Base-by-base conservation (phyloP, 37 sponge, comb jelly and placozoan species). In the Eunapius fragilis region DNA sequence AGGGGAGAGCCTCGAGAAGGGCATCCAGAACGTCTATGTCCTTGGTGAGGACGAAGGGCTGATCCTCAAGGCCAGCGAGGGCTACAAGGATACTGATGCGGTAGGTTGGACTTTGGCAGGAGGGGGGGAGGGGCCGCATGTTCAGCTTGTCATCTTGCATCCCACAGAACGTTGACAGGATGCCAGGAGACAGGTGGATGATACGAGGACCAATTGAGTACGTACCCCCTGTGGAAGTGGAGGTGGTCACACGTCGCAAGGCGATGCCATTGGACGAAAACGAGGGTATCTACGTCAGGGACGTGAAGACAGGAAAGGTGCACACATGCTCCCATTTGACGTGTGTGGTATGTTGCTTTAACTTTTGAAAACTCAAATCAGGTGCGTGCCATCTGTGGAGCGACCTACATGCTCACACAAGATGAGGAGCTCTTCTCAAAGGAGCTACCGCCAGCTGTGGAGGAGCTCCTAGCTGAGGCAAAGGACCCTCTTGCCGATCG, bases 121-220 rank as follows among this genome's bases (percentile, higher is more conserved):
- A 6, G 58, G 11, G 12, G 72, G 49, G 25, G 31, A 6, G 77
- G 13, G 28, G 33, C 3, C 28, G n/a, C 7, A 23, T 22, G 13
- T 2, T 30, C 2, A 48, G n/a, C n/a, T n/a, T n/a, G n/a, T n/a
- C n/a, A n/a, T n/a, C n/a, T n/a, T n/a, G n/a, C n/a, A n/a, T n/a
- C 1, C 10, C 41, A 2, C 81, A 97, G 95, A 85, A 91, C 37
- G 80, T 47, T 10, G 80, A 81, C 38, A 76, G 98, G 17, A 68
- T 33, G 68, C 99, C 99, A 22, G 99, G 99, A 3, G 95, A 99
- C 80, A 88, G 98, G 23, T 99, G 99, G 99, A 99, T 99, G 99
- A 96, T 97, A 82, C 90, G 97, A 0, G 99, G 99, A 5, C 98
- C 97, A 0, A 76, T 87, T 30, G 99, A 99, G 90, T 99, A 97